Conservation (phyloP, 2,113 vertebrate species). For the Boulengerochromis microlepis region DNA sequence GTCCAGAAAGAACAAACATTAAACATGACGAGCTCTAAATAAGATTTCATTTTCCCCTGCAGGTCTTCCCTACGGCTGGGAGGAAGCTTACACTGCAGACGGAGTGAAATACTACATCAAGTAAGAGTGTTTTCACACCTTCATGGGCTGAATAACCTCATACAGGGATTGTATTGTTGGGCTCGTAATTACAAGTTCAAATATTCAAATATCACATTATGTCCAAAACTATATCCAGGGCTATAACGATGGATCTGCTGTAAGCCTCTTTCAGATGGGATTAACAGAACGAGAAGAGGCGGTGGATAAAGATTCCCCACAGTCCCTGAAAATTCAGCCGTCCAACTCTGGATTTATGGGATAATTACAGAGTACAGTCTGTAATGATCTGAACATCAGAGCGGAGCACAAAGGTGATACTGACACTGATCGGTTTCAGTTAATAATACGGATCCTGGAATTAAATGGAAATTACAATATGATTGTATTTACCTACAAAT, state of each 20-base stretch:
- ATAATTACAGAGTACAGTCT: not conserved
- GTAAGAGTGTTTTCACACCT: constrained; percentile 69
- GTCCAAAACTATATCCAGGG: not conserved
- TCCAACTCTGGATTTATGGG: not conserved
- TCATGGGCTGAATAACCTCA: not conserved
- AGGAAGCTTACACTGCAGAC: constrained; percentile 87
- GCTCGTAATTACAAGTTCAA: not conserved
- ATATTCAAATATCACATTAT: not conserved
- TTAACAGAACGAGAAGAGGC: not conserved
- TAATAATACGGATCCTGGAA: not conserved
- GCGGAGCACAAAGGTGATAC: not conserved
- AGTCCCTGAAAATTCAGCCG: not conserved
- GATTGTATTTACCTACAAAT: not conserved
- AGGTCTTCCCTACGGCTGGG: constrained; percentile 88
- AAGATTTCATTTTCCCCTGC: constrained; percentile 6
- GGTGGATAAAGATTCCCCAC: not conserved
- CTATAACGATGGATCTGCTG: not conserved
- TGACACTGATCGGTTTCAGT: not conserved
- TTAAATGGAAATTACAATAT: not conserved
- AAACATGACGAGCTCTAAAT: not conserved
- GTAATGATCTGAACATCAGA: not conserved
- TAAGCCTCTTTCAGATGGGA: not conserved
- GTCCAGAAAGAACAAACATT: not conserved
- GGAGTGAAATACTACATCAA: constrained; percentile 92
- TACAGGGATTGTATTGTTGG: not conserved